A percentile compares a stretch with the other conserved stretches of the same genome.
These are phyloP conservation scores for Lanius collurio DNA, from an alignment of 2,113 vertebrate genomes.

Conservation along the genomic window DNA sequence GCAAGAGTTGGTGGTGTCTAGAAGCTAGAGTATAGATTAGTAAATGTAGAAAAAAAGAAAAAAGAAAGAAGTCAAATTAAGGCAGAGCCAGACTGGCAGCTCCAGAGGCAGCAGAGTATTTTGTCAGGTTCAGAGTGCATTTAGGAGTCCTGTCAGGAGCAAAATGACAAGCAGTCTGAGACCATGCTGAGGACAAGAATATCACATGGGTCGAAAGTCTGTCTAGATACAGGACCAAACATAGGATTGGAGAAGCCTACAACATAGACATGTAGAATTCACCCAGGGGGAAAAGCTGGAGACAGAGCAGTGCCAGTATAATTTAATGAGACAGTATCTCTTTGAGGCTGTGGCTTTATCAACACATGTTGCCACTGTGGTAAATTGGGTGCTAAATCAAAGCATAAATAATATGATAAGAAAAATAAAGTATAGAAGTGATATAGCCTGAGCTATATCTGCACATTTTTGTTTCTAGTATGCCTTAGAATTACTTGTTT, in stretches of 20 bases:
- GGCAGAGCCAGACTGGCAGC: background rate
- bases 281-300: too few relatives aligned
- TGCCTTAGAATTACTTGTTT: background rate
- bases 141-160: background rate
- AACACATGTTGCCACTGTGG: background rate
- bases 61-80: background rate
- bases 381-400: background rate
- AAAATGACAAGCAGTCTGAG: background rate
- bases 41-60: background rate
- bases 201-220: background rate
- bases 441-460: background rate
- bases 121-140: background rate
- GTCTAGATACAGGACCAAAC: background rate
- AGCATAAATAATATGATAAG: background rate
- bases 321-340: background rate
- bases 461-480: background rate
- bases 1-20: accelerated
- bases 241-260: background rate
- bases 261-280: background rate
- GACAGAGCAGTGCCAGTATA: background rate
- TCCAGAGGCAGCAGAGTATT: background rate
- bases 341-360: background rate
- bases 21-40: background rate
- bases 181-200: background rate
- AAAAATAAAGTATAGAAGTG: background rate